Evolutionary conservation across 2,888 invertebrate species (phyloP).

Genomic region (Ashinkailepas kermadecensis): DNA sequence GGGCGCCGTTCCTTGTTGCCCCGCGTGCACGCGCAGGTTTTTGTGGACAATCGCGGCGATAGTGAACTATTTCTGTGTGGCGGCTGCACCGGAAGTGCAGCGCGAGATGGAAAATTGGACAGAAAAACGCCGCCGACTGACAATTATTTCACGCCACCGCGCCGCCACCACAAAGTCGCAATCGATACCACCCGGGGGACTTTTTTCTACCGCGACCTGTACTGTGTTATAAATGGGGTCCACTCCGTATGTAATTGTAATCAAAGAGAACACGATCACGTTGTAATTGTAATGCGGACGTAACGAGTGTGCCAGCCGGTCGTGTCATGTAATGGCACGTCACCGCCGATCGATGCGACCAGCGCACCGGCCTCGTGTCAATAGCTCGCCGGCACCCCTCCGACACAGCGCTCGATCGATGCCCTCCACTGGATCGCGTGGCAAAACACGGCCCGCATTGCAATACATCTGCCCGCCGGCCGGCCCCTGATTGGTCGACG

Average conservation of each 20-base stretch:
- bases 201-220: background rate
- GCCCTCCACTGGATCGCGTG: background rate
- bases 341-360: background rate
- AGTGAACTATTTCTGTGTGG: background rate
- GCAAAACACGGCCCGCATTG: conserved; percentile 11
- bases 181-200: background rate
- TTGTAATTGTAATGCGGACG: background rate
- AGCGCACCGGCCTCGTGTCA: background rate
- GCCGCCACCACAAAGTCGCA: background rate
- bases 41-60: background rate
- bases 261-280: background rate
- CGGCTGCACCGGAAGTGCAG: background rate
- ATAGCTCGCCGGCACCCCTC: background rate
- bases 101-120: background rate
- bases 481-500: background rate
- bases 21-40: background rate
- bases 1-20: background rate
- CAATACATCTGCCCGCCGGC: conserved; percentile 9
- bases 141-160: background rate
- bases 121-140: background rate
- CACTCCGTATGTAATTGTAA: background rate
- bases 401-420: background rate
- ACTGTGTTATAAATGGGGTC: background rate
- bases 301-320: background rate
- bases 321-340: conserved; percentile 9